Base-by-base conservation (phyloP, 2,113 vertebrate genomes). In the Tichodroma muraria region DNA sequence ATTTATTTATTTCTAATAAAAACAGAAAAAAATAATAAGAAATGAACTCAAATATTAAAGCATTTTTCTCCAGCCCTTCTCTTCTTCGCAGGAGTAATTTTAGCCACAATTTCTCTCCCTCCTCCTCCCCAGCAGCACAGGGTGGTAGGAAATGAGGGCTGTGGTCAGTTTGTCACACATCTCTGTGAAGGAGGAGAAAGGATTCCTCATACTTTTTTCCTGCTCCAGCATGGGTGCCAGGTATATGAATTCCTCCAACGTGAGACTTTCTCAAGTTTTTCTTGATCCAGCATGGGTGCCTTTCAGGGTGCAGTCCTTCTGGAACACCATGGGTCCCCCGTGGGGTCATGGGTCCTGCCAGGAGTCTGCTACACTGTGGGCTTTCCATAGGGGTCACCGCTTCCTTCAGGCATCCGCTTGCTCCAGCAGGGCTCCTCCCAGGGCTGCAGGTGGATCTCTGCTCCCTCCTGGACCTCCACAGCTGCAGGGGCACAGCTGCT, bases 221-320 rank as follows among this genome's bases (percentile, higher is more conserved):
- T 68, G 7, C 23, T 52, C 28, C 28, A 31, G 6, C 5, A 38
- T 4, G 25, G 8, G 4, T n/a, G 8, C 16, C 23, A 72, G 42
- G 15, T 38, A 49, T 11, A n/a, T 10, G 25, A 75, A 40, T 14
- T 18, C 30, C 5, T 89, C 11, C 54, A 82, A 18, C 9, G 13
- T 45, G 23, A 66, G 33, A 14, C 8, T 28, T 59, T 33, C 19
- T 10, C 37, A 22, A 31, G 21, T 20, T 66, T 23, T 23, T 37
- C 27, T 19, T 18, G 6, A 5, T 59, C 12, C 38, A 40, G 10
- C 0, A 0, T 30, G 27, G 10, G 3, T 21, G 5, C 9, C 11
- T 81, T 50, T 28, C 17, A 17, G 17, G 17, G 3, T 38, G 12
- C 20, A 57, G 23, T 57, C 6, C 37, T 31, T 38, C 27, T 37